phyloP scores from a whole-genome alignment of 1,140 invertebrate genomes.

The Littorina saxatilis region DNA sequence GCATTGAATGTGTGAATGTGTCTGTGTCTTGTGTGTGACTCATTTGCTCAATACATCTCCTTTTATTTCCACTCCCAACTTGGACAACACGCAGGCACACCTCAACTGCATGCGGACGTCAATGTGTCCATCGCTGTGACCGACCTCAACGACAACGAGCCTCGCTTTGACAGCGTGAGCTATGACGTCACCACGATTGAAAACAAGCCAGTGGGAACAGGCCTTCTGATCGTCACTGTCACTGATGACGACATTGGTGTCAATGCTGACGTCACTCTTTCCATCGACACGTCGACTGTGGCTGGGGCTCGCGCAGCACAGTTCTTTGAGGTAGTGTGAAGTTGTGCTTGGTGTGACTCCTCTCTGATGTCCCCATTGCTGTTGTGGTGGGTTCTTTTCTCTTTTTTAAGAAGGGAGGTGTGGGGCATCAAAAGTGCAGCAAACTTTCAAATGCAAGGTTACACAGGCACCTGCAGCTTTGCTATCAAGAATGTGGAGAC shows the following conservation, averaged over 20 bases:
- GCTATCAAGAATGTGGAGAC: no score
- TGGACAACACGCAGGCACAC: constrained; percentile 48
- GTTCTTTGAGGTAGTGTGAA: constrained; percentile 33
- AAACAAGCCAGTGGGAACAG: constrained; percentile 38
- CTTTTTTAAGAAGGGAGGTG: no score
- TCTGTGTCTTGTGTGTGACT: no score
- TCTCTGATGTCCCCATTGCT: no score
- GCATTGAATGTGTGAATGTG: no score
- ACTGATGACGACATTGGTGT: constrained; percentile 87
- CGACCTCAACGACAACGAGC: constrained; percentile 49
- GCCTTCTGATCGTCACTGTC: constrained; percentile 81
- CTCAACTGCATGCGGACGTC: constrained; percentile 41
- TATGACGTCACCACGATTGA: constrained; percentile 79
- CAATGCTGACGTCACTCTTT: constrained; percentile 87
- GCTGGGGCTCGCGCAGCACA: constrained; percentile 73
- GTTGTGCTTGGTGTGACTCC: no score
- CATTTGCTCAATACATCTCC: no score
- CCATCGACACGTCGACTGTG: constrained; percentile 78
- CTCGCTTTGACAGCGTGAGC: constrained; percentile 27
- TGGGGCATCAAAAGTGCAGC: no score
- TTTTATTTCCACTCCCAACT: no score
- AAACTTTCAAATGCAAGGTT: no score
- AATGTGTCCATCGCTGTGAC: constrained; percentile 59
- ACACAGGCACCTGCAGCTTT: no score
- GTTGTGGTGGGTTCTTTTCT: no score